Conservation (phyloP, 92 coral and sea anemone species). For the Epizoanthus illoricatus region DNA sequence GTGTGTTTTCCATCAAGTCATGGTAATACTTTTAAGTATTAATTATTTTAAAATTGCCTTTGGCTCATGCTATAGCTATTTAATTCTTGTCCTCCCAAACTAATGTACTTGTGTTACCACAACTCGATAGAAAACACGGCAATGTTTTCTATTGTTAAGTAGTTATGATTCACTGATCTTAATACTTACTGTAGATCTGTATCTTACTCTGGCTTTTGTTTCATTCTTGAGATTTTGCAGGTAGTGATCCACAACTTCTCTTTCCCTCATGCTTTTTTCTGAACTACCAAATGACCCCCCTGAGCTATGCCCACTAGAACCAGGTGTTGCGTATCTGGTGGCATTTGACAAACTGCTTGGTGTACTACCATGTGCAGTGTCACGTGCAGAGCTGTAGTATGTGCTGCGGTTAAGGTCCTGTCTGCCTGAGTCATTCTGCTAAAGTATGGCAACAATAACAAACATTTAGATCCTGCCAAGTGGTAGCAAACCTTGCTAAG, state of each 20-base stretch:
- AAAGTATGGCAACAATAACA: neutral
- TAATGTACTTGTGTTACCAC: too few relatives aligned
- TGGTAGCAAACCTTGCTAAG: too few relatives aligned
- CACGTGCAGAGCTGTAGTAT: neutral
- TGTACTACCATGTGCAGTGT: neutral
- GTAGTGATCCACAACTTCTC: constrained; percentile 32
- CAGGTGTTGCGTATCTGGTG: neutral
- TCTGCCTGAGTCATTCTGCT: constrained; percentile 3
- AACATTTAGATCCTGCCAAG: too few relatives aligned
- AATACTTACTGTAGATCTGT: constrained; percentile 27
- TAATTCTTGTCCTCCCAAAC: too few relatives aligned
- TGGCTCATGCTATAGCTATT: too few relatives aligned
- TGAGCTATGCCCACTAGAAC: neutral
- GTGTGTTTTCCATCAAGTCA: too few relatives aligned
- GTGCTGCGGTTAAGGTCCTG: neutral
- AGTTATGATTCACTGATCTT: too few relatives aligned
- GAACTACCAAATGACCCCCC: constrained; percentile 5
- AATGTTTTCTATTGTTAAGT: too few relatives aligned
- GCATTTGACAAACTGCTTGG: neutral
- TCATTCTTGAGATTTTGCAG: constrained; percentile 23
- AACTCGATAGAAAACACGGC: too few relatives aligned
- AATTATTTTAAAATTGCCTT: too few relatives aligned
- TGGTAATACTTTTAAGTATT: too few relatives aligned
- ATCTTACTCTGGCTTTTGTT: constrained; percentile 26
- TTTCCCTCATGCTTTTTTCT: constrained; percentile 6